These are phyloP conservation scores for Oxyscelio sp. DNA, from an alignment of 2,888 invertebrate genomes.

Conservation along the genomic window DNA sequence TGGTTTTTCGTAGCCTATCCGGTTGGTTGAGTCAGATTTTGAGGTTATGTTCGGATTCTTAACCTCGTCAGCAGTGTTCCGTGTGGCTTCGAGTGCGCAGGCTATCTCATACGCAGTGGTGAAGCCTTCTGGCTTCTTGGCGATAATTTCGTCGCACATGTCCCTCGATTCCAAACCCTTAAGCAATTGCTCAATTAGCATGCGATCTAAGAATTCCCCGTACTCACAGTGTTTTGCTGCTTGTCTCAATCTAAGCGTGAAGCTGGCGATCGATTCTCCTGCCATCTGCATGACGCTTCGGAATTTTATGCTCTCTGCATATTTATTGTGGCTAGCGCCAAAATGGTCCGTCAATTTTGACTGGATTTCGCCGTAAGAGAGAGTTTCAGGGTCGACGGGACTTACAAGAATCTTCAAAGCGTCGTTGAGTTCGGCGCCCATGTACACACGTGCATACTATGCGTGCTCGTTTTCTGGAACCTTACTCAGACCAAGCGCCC, in stretches of 20 bases:
- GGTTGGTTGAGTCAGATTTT: neutral
- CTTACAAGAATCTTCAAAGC: constrained; percentile 44
- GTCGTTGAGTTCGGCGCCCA: constrained; percentile 52
- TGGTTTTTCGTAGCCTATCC: constrained; percentile 14
- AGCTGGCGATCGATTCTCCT: constrained; percentile 41
- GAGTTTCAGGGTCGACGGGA: constrained; percentile 22
- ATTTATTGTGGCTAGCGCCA: constrained; percentile 38
- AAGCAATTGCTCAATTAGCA: constrained; percentile 53
- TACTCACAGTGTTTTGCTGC: constrained; percentile 49
- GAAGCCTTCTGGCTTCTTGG: constrained; percentile 39
- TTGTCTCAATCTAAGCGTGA: constrained; percentile 47
- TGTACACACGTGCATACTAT: constrained; percentile 54
- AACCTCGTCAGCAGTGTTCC: constrained; percentile 10
- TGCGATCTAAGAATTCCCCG: constrained; percentile 43
- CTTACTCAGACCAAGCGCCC: constrained; percentile 44
- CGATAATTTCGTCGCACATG: constrained; percentile 51
- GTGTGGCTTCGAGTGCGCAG: constrained; percentile 28
- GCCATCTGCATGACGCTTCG: constrained; percentile 21
- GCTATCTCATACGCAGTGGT: constrained; percentile 51
- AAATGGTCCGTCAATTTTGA: constrained; percentile 30
- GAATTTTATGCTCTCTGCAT: constrained; percentile 55
- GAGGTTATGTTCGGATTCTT: constrained; percentile 3
- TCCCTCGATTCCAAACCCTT: constrained; percentile 30
- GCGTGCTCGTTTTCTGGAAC: constrained; percentile 32
- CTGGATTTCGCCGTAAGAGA: constrained; percentile 23